Evolutionary conservation across 2,888 invertebrate species (phyloP), one percentile per base, ranked within the genome.

Genomic region (Agonopterix subpropinquella): DNA sequence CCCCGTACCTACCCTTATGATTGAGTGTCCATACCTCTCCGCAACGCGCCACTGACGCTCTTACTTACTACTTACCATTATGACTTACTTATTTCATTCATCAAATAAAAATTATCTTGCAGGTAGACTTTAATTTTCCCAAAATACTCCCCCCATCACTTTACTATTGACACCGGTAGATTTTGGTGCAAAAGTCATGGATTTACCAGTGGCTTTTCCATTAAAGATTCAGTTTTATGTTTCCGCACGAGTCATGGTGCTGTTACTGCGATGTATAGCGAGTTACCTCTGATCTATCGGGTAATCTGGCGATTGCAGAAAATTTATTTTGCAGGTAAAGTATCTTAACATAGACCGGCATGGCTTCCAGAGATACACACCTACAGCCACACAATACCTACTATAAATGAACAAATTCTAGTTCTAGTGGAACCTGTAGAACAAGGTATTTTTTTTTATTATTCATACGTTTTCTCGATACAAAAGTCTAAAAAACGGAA

Each of bases 151-250:
- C 18, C 15, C 28, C 44, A 47, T 47, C 9, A 43, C 37, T 39
- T 43, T n/a, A 15, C 28, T 8, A 28, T 47, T 11, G 35, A 56
- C 59, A 50, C 58, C 55, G 56, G 57, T 64, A 59, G 56, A 61
- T 66, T 53, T 56, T 28, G 28, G 53, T 42, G 44, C 54, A 49
- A 55, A 53, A 50, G 54, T 55, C 60, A 57, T 67, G 67, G 56
- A 65, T 63, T 54, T 45, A 49, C 51, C 53, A 39, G 50, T 55
- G 56, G 55, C 58, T 11, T 65, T 62, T 54, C 56, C 67, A 81
- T 83, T 70, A 84, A 84, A 79, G 69, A 84, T 84, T 82, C 76
- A 85, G 63, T 60, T 65, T 76, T 73, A 77, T 73, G 74, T 62
- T 61, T 53, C 50, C 50, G 47, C 47, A 54, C 71, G 72, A 81